A percentile compares a stretch with the other conserved stretches of the same genome.
Evolutionary conservation across 2,888 invertebrate genomes (phyloP).

Genomic region (Lycaena phlaeas): DNA sequence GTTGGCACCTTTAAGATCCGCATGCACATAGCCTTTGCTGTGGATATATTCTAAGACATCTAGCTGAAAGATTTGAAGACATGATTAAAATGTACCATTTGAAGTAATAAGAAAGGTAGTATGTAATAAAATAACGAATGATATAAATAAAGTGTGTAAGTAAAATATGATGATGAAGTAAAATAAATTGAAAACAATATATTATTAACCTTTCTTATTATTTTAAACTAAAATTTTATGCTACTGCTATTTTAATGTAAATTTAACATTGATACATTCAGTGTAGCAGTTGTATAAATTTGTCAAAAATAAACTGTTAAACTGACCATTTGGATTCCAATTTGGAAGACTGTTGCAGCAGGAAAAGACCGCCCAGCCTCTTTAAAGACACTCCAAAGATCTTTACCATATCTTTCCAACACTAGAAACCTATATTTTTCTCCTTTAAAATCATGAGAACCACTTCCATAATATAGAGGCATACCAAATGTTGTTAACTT

Average conservation of each 20-base stretch:
- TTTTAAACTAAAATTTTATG: too few species aligned
- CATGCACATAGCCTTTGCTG: slow-evolving; percentile 90
- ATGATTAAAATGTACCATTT: too few species aligned
- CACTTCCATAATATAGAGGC: slow-evolving; percentile 87
- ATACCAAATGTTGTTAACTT: slow-evolving; percentile 84
- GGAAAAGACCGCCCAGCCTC: slow-evolving; percentile 79
- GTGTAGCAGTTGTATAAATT: too few species aligned
- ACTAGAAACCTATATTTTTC: slow-evolving; percentile 90
- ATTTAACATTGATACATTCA: too few species aligned
- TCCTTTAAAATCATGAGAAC: slow-evolving; percentile 83
- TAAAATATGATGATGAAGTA: too few species aligned
- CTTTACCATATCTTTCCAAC: slow-evolving; percentile 91
- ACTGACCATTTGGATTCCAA: slow-evolving; percentile 87
- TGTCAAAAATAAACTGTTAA: too few species aligned
- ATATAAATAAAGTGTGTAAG: background rate
- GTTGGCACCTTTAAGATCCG: slow-evolving; percentile 96
- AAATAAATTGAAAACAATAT: too few species aligned
- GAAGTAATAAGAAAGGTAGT: too few species aligned
- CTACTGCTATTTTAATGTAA: too few species aligned
- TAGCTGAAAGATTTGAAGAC: too few species aligned
- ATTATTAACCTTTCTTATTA: too few species aligned
- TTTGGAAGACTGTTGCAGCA: slow-evolving; percentile 80
- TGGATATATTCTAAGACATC: slow-evolving; percentile 96
- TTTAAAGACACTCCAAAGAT: slow-evolving; percentile 84
- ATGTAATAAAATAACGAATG: too few species aligned